Conservation (phyloP, 1,140 invertebrate genomes). For the Drosophila gunungcola region DNA sequence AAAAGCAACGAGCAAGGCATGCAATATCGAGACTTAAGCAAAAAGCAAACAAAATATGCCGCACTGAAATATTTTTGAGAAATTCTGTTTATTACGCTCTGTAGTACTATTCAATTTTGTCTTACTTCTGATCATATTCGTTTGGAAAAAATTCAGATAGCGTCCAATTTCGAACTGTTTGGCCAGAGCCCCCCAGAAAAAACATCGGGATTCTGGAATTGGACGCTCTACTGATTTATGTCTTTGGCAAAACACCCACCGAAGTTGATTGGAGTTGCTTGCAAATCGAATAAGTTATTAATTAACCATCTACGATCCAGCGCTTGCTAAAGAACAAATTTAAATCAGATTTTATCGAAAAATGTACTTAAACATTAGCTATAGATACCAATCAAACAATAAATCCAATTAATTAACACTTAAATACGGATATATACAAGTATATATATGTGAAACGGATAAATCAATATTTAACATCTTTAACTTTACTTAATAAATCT, state of each 20-base stretch:
- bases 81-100: conserved; percentile 9
- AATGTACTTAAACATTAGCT: conserved; percentile 64
- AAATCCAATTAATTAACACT: conserved; percentile 61
- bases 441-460: conserved; percentile 47
- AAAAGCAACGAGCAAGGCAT: conserved; percentile 46
- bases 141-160: conserved; percentile 11
- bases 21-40: conserved; percentile 51
- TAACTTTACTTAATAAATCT: conserved; percentile 83
- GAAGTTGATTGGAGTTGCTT: conserved; percentile 51
- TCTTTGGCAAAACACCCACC: conserved; percentile 77
- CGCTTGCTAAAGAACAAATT: conserved; percentile 58
- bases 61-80: conserved; percentile 32
- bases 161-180: conserved; percentile 43
- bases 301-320: conserved; percentile 19
- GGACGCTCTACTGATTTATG: conserved; percentile 35
- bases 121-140: conserved; percentile 16
- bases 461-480: conserved; percentile 71
- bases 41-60: conserved; percentile 26
- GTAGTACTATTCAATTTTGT: conserved; percentile 1
- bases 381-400: conserved; percentile 51
- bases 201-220: conserved; percentile 19
- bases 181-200: conserved; percentile 26
- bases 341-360: conserved; percentile 16
- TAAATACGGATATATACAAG: conserved; percentile 35
- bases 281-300: conserved; percentile 9